Conservation (phyloP, 2,888 invertebrate species). For the Ichneumon xanthorius region DNA sequence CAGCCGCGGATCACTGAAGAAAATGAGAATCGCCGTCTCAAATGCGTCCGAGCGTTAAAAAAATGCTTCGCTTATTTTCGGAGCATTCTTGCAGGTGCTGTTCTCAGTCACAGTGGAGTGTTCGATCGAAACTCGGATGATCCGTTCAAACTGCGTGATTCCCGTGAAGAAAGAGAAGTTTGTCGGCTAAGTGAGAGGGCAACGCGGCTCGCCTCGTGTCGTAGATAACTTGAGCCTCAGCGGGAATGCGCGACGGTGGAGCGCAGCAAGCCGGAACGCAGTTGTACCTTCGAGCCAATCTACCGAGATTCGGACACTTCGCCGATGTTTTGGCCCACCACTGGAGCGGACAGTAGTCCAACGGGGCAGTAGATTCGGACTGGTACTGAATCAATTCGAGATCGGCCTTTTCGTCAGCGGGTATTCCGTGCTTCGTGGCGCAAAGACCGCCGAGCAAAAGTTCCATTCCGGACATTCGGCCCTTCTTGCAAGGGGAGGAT, state of each 20-base stretch:
- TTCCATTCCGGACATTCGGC: conserved; percentile 84
- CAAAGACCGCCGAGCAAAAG: conserved; percentile 83
- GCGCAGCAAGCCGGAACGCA: conserved; percentile 85
- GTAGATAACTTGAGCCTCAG: conserved; percentile 82
- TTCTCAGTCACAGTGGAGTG: background rate
- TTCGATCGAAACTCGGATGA: conserved; percentile 27
- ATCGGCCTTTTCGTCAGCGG: conserved; percentile 84
- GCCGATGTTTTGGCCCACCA: conserved; percentile 84
- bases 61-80: conserved; percentile 4
- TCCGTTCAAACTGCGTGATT: conserved; percentile 78
- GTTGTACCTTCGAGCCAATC: conserved; percentile 83
- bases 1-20: background rate
- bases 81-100: background rate
- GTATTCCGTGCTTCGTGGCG: conserved; percentile 81
- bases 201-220: conserved; percentile 82
- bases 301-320: conserved; percentile 84
- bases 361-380: conserved; percentile 84
- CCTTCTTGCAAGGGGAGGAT: conserved; percentile 79
- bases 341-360: conserved; percentile 85
- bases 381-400: conserved; percentile 85
- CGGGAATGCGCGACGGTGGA: conserved; percentile 83
- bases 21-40: background rate
- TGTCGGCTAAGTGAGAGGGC: conserved; percentile 83
- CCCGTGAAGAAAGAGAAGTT: conserved; percentile 83
- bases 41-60: background rate